Base-by-base conservation (phyloP, 2,888 invertebrate genomes). In the Meandrusa payeni region DNA sequence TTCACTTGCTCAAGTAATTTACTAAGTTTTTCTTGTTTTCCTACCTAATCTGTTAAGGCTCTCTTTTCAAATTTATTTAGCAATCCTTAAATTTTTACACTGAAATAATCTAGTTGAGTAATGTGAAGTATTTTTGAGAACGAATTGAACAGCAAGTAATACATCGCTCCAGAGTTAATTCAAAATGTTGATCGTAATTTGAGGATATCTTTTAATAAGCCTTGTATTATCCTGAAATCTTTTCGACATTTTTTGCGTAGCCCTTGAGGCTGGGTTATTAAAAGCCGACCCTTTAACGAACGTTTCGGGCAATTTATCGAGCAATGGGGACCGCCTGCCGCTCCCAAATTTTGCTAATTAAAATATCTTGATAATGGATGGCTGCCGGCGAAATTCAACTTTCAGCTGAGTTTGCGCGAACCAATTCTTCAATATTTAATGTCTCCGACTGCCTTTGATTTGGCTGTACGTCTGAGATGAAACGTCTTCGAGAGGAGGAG, bases 281-380 rank as follows among this genome's bases (percentile, higher is more conserved):
- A 61, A 59, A 47, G 46, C 46, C 53, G 43, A 37, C 24, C 48
- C 53, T 51, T 42, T 28, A 42, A 38, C 48, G 50, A 50, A 48
- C 50, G 45, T 54, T 51, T 54, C 58, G 63, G 64, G 67, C 71
- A 70, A 71, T 69, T 71, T 66, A 69, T 68, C 64, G 65, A 64
- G 63, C 64, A 63, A 58, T 55, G 43, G 59, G 55, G 50, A 53
- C 55, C 57, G 52, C 43, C 56, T 22, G 41, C 19, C 59, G 52
- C 49, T 61, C 63, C 64, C 68, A 66, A 64, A 61, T 58, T 59
- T 59, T 55, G 58, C 66, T 75, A 77, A 79, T 77, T 64, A 73
- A 76, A 72, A 74, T 63, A 69, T 69, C 59, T 56, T 50, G 47
- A 56, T 70, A 71, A 70, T 64, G 64, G 64, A 57, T 59, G 29